Evolutionary conservation across 1,140 invertebrate species (phyloP).

Genomic region (Neodiprion fabricii): DNA sequence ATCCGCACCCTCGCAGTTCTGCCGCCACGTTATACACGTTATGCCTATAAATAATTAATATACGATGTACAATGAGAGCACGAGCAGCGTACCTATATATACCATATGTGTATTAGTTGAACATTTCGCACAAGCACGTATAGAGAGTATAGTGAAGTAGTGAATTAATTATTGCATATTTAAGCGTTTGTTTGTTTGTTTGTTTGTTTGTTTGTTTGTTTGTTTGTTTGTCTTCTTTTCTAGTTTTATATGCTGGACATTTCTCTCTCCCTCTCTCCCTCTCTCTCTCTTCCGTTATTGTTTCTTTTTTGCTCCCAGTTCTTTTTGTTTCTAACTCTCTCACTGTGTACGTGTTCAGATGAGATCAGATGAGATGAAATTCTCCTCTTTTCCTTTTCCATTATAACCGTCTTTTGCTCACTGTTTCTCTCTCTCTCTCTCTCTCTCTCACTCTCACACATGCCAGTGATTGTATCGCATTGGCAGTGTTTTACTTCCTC

Average conservation of each 20-base stretch:
- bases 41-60: no score
- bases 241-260: background rate
- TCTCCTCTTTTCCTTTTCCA: no score
- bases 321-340: slow-evolving; percentile 23
- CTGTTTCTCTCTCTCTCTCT: slow-evolving; percentile 20
- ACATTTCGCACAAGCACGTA: no score
- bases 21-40: no score
- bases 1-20: no score
- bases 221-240: slow-evolving; percentile 16
- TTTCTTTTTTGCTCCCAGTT: slow-evolving; percentile 22
- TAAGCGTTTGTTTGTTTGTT: slow-evolving; percentile 8
- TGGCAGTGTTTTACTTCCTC: slow-evolving; percentile 12
- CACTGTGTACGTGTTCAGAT: slow-evolving; percentile 17
- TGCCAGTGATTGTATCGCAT: no score
- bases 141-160: no score
- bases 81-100: no score
- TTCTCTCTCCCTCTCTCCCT: background rate
- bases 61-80: no score
- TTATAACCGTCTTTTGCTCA: background rate
- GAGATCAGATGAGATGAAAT: no score
- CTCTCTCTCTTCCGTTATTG: background rate
- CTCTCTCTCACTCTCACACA: slow-evolving; percentile 13
- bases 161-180: no score
- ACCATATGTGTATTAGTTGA: no score
- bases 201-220: slow-evolving; percentile 17